A percentile compares a stretch with the other conserved stretches of the same genome.
phyloP scores from a whole-genome alignment of 2,888 invertebrate genomes.

The Hyposoter dolosus region DNA sequence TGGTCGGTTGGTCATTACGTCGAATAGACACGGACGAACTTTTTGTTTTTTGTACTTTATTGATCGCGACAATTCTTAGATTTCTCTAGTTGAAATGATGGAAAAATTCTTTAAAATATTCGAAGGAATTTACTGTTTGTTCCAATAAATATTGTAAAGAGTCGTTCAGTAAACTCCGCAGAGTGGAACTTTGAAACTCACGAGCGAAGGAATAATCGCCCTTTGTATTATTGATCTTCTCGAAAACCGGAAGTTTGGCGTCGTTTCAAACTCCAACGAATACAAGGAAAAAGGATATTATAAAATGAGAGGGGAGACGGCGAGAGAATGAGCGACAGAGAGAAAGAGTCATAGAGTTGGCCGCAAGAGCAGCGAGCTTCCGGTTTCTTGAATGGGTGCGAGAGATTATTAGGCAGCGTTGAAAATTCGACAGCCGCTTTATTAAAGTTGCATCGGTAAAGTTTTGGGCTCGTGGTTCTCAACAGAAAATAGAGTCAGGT shows the following conservation, averaged over 20 bases:
- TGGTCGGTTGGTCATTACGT: neutral
- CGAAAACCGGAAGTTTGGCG: conserved; percentile 49
- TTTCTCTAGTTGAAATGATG: neutral
- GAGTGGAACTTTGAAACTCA: neutral
- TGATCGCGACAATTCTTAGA: neutral
- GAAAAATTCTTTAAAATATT: neutral
- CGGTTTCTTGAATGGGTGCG: conserved; percentile 46
- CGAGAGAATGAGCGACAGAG: conserved; percentile 5
- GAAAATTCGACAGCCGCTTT: conserved; percentile 65
- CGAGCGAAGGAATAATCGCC: neutral
- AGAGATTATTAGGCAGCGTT: conserved; percentile 51
- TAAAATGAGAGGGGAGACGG: conserved; percentile 5
- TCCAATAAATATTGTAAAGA: neutral
- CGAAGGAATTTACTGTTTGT: neutral
- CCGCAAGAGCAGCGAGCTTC: conserved; percentile 57
- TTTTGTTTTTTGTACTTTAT: neutral
- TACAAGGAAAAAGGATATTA: conserved; percentile 1
- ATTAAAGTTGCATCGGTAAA: conserved; percentile 62
- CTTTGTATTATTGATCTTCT: conserved; percentile 53
- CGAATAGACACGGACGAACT: neutral
- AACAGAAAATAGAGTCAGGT: conserved; percentile 15
- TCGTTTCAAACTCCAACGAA: conserved; percentile 42
- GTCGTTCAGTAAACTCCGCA: neutral
- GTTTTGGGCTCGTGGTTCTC: conserved; percentile 46
- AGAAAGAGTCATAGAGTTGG: conserved; percentile 51